Evolutionary conservation across 2,113 vertebrate species (phyloP), one percentile per base, ranked within the genome.

Genomic region (Ciconia maguari): DNA sequence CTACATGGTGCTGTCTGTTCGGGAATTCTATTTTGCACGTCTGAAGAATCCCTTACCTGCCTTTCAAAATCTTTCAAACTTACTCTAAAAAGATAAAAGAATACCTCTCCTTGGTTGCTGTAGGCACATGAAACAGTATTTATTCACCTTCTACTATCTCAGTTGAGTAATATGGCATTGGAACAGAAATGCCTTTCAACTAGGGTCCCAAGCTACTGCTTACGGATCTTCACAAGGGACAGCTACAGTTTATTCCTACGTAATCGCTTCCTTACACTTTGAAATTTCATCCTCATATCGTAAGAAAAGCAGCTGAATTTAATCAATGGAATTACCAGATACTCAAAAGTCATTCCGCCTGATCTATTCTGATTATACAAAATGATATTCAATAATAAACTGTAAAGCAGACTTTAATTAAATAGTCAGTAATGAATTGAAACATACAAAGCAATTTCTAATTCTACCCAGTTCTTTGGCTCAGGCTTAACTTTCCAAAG

Each of bases 301-400:
- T 44, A 86, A 57, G 77, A 87, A 94, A 93, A 94, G 80, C 61
- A 91, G 69, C 54, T 92, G 77, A 92, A 95, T 95, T 94, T 85
- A 94, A 94, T 94, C 89, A 94, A 25, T 91, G 54, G 70, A 94
- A 94, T 94, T 93, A 32, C 52, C 79, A 92, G 86, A 89, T 52
- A 94, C 61, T 89, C 24, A 22, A 44, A 94, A 92, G 80, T 57
- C 60, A 91, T 82, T 93, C 66, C 4, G 7, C 65, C 48, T 64
- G 52, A 95, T 91, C 76, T 95, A 92, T 75, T 91, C 80, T 84
- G 92, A 96, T 92, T 89, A 89, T 57, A 96, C 36, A 88, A 90
- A 92, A 93, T 84, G 1, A 83, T 89, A 96, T 71, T 91, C 66
- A 95, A 69, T 75, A 93, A 90, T 48, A 86, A 95, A 92, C 52